Evolutionary conservation across 2,113 vertebrate genomes (phyloP).

Genomic region (Capreolus pygargus): DNA sequence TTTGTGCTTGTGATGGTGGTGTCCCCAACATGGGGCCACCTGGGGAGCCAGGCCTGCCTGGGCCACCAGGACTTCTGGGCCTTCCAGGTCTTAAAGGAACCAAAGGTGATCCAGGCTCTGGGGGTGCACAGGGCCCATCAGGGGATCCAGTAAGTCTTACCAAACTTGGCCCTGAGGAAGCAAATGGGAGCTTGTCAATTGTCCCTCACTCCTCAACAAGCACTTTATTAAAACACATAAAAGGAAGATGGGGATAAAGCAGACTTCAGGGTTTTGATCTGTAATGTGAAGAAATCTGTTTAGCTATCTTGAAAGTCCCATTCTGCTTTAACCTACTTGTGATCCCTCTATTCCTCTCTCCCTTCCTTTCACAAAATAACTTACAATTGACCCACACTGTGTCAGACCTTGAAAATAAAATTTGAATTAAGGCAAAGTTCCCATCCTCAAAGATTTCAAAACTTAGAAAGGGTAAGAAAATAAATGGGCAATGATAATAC

Average conservation of each 20-base stretch:
- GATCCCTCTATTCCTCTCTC: not conserved
- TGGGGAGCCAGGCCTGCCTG: constrained; percentile 83
- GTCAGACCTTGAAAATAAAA: not conserved
- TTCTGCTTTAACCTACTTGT: not conserved
- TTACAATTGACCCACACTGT: not conserved
- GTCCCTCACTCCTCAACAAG: not conserved
- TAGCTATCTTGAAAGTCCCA: not conserved
- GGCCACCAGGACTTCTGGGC: constrained; percentile 78
- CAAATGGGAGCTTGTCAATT: not conserved
- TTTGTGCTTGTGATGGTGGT: constrained; percentile 88
- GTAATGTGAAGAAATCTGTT: not conserved
- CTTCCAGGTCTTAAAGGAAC: constrained; percentile 82
- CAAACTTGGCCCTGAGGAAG: not conserved
- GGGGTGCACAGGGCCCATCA: constrained; percentile 80
- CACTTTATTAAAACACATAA: not conserved
- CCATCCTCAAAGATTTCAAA: constrained; percentile 31
- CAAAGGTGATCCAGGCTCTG: constrained; percentile 86
- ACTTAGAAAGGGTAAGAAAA: constrained; percentile 36
- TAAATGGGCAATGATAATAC: not conserved
- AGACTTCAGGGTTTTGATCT: not conserved
- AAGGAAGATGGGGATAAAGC: not conserved
- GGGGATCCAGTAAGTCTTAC: constrained; percentile 82
- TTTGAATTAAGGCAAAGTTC: not conserved
- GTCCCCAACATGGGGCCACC: constrained; percentile 71
- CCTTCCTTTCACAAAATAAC: not conserved